Evolutionary conservation across 2,797 vertebrate genomes (phyloP).

Genomic region (Setipinna tenuifilis): DNA sequence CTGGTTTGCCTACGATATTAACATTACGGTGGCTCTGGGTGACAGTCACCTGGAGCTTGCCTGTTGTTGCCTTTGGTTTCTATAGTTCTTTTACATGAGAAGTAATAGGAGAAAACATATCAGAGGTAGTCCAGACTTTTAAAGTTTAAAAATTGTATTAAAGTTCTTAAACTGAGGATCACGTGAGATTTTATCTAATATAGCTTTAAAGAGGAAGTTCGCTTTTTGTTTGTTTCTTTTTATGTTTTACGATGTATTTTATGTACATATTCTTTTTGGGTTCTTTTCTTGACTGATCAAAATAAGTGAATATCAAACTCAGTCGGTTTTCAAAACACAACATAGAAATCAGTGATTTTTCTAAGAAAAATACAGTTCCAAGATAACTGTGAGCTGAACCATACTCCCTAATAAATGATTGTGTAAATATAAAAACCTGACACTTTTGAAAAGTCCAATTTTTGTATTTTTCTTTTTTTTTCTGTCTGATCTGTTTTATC

Average conservation of each 20-base stretch:
- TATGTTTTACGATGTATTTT: constrained; percentile 48
- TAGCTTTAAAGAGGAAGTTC: constrained; percentile 72
- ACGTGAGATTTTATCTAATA: constrained; percentile 70
- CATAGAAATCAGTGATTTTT: constrained; percentile 55
- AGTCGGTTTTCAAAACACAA: constrained; percentile 55
- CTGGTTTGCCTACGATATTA: constrained; percentile 63
- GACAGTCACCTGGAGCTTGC: constrained; percentile 75
- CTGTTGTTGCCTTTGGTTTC: constrained; percentile 81
- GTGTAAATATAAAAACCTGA: constrained; percentile 70
- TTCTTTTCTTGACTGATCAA: constrained; percentile 56
- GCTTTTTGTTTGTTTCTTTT: constrained; percentile 57
- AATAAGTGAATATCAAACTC: constrained; percentile 54
- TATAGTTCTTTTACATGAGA: constrained; percentile 68
- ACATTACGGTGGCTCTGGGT: constrained; percentile 63
- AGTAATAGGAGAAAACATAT: constrained; percentile 73
- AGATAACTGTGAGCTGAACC: constrained; percentile 46
- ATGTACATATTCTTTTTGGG: constrained; percentile 70
- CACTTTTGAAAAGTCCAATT: constrained; percentile 49
- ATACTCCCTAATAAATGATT: constrained; percentile 49
- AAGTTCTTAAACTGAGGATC: constrained; percentile 64
- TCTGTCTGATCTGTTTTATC: constrained; percentile 41
- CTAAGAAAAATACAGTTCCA: constrained; percentile 54
- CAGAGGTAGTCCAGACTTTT: constrained; percentile 68
- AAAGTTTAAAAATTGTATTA: constrained; percentile 59
- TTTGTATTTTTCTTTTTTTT: constrained; percentile 68